Conservation (phyloP, 2,888 invertebrate genomes). For the Tipula helvola region DNA sequence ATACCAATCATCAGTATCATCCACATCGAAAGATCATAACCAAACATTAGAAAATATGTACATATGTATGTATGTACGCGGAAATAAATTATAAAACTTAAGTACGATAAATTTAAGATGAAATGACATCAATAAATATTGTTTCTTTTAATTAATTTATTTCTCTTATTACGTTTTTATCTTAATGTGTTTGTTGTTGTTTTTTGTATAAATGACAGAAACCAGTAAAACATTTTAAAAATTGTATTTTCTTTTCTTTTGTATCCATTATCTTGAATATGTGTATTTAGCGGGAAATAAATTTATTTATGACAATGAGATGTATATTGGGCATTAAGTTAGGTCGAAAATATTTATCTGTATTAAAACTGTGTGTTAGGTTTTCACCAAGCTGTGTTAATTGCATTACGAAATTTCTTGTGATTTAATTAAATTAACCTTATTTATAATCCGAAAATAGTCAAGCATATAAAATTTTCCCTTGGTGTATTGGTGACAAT, state of each 20-base stretch:
- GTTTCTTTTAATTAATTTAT: not conserved
- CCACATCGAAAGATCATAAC: not conserved
- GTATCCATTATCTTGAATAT: not conserved
- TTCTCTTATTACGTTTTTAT: not conserved
- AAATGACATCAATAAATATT: not conserved
- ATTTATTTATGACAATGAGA: not conserved
- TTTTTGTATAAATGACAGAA: not conserved
- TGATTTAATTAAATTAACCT: too few relatives aligned
- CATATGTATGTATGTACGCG: not conserved
- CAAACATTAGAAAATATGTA: not conserved
- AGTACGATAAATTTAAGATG: not conserved
- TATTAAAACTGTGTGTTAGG: not conserved
- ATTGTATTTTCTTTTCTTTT: not conserved
- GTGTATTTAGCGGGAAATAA: not conserved
- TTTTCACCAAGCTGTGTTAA: too few relatives aligned
- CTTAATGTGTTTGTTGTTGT: not conserved
- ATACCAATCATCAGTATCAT: not conserved
- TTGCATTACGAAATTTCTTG: too few relatives aligned
- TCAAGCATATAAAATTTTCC: too few relatives aligned
- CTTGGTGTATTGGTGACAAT: too few relatives aligned
- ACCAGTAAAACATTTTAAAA: not conserved
- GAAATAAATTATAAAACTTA: not conserved
- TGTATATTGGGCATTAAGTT: not conserved
- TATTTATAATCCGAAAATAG: too few relatives aligned
- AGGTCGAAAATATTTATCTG: not conserved